Conservation (phyloP, 1,140 invertebrate species). For the Drosophila bifasciata region DNA sequence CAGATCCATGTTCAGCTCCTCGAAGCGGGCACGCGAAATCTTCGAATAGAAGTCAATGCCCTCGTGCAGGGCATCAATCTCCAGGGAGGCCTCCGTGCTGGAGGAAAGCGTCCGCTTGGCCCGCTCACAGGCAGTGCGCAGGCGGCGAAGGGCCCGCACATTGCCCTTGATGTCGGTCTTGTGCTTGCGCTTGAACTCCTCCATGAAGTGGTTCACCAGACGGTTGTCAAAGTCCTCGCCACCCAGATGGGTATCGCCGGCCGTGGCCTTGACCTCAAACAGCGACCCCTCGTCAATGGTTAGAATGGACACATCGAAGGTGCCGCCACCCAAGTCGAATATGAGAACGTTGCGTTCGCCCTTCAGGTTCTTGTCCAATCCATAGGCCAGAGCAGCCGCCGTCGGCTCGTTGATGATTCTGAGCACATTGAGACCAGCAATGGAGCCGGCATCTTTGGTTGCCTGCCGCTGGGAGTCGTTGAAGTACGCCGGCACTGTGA, state of each 20-base stretch:
- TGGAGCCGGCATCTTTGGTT: conserved; percentile 91
- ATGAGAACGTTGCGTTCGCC: conserved; percentile 91
- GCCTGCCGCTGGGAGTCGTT: conserved; percentile 89
- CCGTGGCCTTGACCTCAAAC: conserved; percentile 92
- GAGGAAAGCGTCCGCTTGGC: conserved; percentile 89
- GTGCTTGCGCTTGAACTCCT: conserved; percentile 93
- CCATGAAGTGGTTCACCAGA: conserved; percentile 91
- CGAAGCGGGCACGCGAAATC: conserved; percentile 93
- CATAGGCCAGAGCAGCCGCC: conserved; percentile 92
- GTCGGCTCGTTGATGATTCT: conserved; percentile 93
- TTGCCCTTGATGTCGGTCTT: conserved; percentile 91
- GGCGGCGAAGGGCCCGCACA: conserved; percentile 90
- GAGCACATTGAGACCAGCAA: conserved; percentile 92
- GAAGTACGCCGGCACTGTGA: conserved; percentile 89
- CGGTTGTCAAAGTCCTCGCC: conserved; percentile 92
- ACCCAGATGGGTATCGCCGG: conserved; percentile 90
- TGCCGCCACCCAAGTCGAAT: conserved; percentile 91
- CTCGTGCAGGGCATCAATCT: conserved; percentile 91
- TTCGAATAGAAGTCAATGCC: conserved; percentile 94
- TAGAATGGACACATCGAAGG: conserved; percentile 94
- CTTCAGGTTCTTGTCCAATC: conserved; percentile 92
- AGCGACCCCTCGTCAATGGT: conserved; percentile 93
- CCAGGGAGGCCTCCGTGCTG: conserved; percentile 88
- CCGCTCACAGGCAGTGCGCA: conserved; percentile 90
- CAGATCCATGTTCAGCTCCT: conserved; percentile 94